These are phyloP conservation scores for Anolis apletophallus DNA, from an alignment of 2,797 vertebrate genomes.

Conservation along the genomic window DNA sequence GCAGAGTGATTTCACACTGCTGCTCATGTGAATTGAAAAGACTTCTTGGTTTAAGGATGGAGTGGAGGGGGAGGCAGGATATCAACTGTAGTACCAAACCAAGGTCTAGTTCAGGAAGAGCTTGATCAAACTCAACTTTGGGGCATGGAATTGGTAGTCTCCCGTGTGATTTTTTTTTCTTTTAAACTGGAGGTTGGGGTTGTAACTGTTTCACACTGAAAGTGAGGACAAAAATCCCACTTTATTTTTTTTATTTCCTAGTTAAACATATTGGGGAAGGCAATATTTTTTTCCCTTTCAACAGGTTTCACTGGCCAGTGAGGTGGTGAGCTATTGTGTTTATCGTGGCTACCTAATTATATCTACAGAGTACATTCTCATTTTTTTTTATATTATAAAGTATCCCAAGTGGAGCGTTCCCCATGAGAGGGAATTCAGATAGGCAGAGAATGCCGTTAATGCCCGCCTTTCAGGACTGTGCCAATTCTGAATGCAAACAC, in stretches of 20 bases:
- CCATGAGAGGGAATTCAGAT: neutral
- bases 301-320: neutral
- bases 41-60: slow-evolving; percentile 11
- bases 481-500: neutral
- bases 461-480: neutral
- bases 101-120: neutral
- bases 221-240: neutral
- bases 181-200: neutral
- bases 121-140: neutral
- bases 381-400: neutral
- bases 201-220: neutral
- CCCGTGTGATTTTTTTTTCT: neutral
- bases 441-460: neutral
- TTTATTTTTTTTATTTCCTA: neutral
- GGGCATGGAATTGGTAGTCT: neutral
- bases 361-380: neutral
- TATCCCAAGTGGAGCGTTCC: neutral
- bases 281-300: neutral
- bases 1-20: slow-evolving; percentile 70
- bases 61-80: neutral
- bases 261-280: neutral
- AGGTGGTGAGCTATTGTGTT: neutral
- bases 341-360: neutral
- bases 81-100: neutral
- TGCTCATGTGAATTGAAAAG: neutral